Conservation (phyloP, 2,888 invertebrate genomes). For the Bombylius discolor region DNA sequence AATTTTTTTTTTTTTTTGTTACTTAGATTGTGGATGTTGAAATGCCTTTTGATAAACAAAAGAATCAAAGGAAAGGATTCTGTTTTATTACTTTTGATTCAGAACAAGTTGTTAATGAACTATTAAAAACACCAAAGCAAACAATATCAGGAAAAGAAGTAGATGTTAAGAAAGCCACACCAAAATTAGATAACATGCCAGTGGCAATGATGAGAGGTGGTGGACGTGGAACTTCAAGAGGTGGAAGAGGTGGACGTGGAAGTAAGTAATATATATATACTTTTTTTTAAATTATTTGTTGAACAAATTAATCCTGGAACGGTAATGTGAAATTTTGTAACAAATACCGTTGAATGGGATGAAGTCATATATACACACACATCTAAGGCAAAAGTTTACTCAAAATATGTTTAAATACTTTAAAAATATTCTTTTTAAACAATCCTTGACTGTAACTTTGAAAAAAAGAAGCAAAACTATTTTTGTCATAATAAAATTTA, state of each 20-base stretch:
- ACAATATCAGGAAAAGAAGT: slow-evolving; percentile 89
- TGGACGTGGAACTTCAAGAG: slow-evolving; percentile 53
- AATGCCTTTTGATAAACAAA: slow-evolving; percentile 94
- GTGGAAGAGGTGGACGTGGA: slow-evolving; percentile 52
- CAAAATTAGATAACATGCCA: slow-evolving; percentile 67
- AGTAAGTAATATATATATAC: slow-evolving; percentile 32
- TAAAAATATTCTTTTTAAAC: too few relatives aligned
- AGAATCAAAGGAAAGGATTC: slow-evolving; percentile 93
- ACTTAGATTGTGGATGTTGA: slow-evolving; percentile 83
- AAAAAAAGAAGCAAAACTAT: too few relatives aligned
- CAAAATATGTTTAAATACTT: too few relatives aligned
- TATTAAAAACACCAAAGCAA: slow-evolving; percentile 84
- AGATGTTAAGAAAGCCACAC: slow-evolving; percentile 90
- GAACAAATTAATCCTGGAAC: slow-evolving; percentile 22
- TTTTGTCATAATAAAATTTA: too few relatives aligned
- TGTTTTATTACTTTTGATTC: slow-evolving; percentile 97
- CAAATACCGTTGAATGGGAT: too few relatives aligned
- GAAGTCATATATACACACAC: too few relatives aligned
- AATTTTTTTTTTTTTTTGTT: background rate
- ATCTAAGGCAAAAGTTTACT: too few relatives aligned
- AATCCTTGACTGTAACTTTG: too few relatives aligned
- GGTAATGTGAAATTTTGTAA: too few relatives aligned
- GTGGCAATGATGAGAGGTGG: slow-evolving; percentile 47
- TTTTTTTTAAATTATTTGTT: slow-evolving; percentile 26
- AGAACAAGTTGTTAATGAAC: slow-evolving; percentile 84